Conservation (phyloP, 2,888 invertebrate genomes). For the Epinotia nisella region DNA sequence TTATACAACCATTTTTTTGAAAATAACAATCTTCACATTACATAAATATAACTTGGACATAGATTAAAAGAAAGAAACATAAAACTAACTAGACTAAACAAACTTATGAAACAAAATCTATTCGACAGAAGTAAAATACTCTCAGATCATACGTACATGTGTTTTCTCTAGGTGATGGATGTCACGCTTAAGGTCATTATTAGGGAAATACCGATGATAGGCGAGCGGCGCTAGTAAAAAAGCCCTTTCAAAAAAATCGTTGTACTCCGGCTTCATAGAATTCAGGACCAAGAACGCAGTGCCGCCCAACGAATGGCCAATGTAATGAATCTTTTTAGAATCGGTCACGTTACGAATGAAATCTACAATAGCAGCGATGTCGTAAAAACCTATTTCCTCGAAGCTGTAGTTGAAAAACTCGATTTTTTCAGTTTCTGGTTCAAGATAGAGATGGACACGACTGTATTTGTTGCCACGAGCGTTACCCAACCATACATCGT, state of each 20-base stretch:
- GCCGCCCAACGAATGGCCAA: constrained; percentile 77
- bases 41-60: no score
- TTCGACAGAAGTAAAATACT: no score
- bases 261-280: constrained; percentile 65
- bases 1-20: no score
- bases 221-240: constrained; percentile 73
- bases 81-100: no score
- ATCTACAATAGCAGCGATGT: constrained; percentile 72
- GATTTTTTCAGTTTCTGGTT: constrained; percentile 59
- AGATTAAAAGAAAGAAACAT: no score
- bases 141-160: constrained; percentile 61
- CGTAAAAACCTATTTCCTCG: constrained; percentile 70
- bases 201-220: constrained; percentile 63
- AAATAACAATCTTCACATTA: no score
- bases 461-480: constrained; percentile 90
- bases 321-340: constrained; percentile 65
- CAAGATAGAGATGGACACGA: constrained; percentile 78
- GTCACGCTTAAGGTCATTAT: constrained; percentile 48
- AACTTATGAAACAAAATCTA: no score
- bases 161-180: constrained; percentile 57
- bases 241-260: constrained; percentile 64
- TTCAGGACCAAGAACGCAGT: constrained; percentile 66
- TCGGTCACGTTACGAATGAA: constrained; percentile 62
- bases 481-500: constrained; percentile 93
- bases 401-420: constrained; percentile 72